Base-by-base conservation (phyloP, 2,888 invertebrate genomes). In the Brachyptera risi region DNA sequence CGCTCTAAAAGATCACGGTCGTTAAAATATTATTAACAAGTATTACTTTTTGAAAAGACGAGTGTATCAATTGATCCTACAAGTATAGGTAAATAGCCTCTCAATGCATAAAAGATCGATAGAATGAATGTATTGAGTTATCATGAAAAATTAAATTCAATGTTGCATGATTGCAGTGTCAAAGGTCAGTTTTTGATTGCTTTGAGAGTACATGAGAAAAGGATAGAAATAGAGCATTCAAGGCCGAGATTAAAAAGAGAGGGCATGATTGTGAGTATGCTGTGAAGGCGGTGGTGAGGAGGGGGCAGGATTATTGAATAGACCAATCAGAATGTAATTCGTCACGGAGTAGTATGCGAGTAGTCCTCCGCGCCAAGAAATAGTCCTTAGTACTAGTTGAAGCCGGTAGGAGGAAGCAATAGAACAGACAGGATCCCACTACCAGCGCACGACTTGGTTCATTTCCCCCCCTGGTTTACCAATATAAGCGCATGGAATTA, bases 241-340 rank as follows among this genome's bases (percentile, higher is more conserved):
- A 44, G 44, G 44, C n/a, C n/a, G n/a, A n/a, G n/a, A n/a, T n/a
- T n/a, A n/a, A n/a, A n/a, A n/a, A n/a, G n/a, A n/a, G n/a, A n/a
- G n/a, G n/a, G n/a, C n/a, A n/a, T n/a, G n/a, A n/a, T n/a, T n/a
- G n/a, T n/a, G n/a, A 44, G 19, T n/a, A 21, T 17, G 21, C 19
- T 17, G 19, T 44, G 60, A 60, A 54, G 54, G 56, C 51, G 42
- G 44, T 24, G 54, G 31, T 24, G 40, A 24, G 42, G 51, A 37
- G 51, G 49, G 51, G 59, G 23, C 19, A 54, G 54, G 54, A 47
- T 59, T 59, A 61, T 50, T 47, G 56, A 56, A 50, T 74, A 78
- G 76, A 78, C 82, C 81, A 82, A 82, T 82, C 75, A 79, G 79
- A 78, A 79, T 77, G 74, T 78, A 78, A 80, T 80, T 80, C 80